Evolutionary conservation across 2,113 vertebrate species (phyloP).

Genomic region (Bos javanicus): DNA sequence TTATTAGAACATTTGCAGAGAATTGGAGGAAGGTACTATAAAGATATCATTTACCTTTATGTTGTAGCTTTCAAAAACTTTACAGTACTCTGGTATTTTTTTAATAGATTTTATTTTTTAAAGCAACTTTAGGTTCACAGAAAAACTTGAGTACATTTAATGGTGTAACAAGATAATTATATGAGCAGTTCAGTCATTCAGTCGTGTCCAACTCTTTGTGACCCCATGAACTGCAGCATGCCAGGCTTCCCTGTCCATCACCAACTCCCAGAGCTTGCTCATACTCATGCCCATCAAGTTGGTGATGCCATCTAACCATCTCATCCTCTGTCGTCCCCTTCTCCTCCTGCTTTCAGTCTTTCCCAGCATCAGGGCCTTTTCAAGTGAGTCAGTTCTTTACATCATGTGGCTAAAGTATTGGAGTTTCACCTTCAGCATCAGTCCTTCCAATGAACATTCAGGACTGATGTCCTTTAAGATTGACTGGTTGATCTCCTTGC

Average conservation of each 20-base stretch:
- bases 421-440: background rate
- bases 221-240: background rate
- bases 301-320: background rate
- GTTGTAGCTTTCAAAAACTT: slow-evolving; percentile 29
- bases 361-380: background rate
- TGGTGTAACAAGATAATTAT: background rate
- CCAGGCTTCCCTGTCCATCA: background rate
- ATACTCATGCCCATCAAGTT: background rate
- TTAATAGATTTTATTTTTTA: background rate
- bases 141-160: background rate
- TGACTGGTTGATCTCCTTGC: background rate
- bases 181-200: background rate
- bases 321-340: background rate
- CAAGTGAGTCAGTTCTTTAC: background rate
- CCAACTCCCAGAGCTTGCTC: background rate
- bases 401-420: background rate
- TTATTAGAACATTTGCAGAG: slow-evolving; percentile 91
- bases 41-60: slow-evolving; percentile 49
- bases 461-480: background rate
- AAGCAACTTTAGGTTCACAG: background rate
- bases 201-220: rapidly evolving
- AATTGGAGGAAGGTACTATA: slow-evolving; percentile 88
- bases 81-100: background rate
- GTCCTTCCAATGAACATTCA: background rate
- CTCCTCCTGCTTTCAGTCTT: background rate